Evolutionary conservation across 2,113 vertebrate species (phyloP).

Genomic region (Vidua chalybeata): DNA sequence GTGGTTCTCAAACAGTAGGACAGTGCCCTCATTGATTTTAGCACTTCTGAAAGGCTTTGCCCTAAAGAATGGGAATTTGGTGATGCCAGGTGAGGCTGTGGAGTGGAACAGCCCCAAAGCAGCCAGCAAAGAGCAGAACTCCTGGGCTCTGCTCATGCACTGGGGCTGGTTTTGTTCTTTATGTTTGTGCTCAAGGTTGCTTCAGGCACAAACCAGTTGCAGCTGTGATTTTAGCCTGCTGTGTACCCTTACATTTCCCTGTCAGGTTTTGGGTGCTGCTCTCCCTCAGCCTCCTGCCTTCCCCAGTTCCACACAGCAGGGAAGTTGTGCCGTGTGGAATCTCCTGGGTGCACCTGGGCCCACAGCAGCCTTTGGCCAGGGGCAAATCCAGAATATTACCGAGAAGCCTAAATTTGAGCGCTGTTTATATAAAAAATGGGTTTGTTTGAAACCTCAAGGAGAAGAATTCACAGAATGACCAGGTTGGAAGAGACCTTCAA

Average conservation of each 20-base stretch:
- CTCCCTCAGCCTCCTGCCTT: neutral
- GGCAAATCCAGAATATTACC: rapidly evolving
- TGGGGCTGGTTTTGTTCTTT: neutral
- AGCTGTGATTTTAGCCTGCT: neutral
- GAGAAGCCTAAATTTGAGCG: too few relatives aligned
- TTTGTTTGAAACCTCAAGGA: neutral
- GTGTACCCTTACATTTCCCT: rapidly evolving
- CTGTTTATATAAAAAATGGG: rapidly evolving
- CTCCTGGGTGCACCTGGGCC: neutral
- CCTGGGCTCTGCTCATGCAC: neutral
- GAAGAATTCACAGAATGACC: neutral
- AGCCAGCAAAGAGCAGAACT: neutral
- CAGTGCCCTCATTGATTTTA: neutral
- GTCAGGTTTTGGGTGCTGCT: neutral
- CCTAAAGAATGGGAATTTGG: rapidly evolving
- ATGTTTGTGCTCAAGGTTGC: neutral
- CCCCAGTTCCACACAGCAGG: rapidly evolving
- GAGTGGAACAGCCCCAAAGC: neutral
- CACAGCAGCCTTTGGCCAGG: neutral
- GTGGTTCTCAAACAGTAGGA: neutral
- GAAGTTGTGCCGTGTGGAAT: neutral
- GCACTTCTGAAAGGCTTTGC: neutral
- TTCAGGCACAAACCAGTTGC: neutral
- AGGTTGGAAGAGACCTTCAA: neutral
- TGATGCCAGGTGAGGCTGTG: neutral